Evolutionary conservation across 2,888 invertebrate genomes (phyloP).

Genomic region (Polydrusus pterygomalis): DNA sequence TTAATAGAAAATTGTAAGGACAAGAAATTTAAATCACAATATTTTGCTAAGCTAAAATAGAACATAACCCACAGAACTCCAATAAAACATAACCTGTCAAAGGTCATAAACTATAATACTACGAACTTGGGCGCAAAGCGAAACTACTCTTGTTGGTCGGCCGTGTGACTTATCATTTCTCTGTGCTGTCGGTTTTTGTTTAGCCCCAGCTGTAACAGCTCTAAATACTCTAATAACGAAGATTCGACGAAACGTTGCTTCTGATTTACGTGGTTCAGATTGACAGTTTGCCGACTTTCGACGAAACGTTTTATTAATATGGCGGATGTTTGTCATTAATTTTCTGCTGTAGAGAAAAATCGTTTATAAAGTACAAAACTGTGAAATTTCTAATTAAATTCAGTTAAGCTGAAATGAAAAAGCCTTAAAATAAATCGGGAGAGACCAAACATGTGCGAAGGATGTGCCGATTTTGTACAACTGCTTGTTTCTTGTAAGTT

Average conservation of each 20-base stretch:
- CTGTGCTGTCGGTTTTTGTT: not conserved
- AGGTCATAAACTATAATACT: too few relatives aligned
- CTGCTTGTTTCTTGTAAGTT: constrained; percentile 89
- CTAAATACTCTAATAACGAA: not conserved
- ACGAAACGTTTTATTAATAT: constrained; percentile 61
- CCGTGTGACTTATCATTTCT: too few relatives aligned
- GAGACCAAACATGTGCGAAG: constrained; percentile 86
- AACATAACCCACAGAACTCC: too few relatives aligned
- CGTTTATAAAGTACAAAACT: constrained; percentile 48
- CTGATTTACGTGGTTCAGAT: not conserved
- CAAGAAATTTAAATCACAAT: not conserved
- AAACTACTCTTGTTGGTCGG: too few relatives aligned
- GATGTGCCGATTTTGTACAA: constrained; percentile 94
- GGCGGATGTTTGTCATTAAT: constrained; percentile 69
- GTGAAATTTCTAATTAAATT: constrained; percentile 45
- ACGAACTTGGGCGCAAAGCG: too few relatives aligned
- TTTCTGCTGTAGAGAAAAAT: constrained; percentile 64
- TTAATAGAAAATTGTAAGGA: not conserved
- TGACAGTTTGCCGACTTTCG: constrained; percentile 12
- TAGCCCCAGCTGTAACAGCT: too few relatives aligned
- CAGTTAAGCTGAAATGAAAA: constrained; percentile 58
- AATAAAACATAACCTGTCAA: too few relatives aligned
- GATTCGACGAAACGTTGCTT: not conserved
- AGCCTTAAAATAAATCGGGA: constrained; percentile 55
- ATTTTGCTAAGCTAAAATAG: too few relatives aligned